phyloP scores from a whole-genome alignment of 2,797 vertebrate species.

The Cyclopterus lumpus region DNA sequence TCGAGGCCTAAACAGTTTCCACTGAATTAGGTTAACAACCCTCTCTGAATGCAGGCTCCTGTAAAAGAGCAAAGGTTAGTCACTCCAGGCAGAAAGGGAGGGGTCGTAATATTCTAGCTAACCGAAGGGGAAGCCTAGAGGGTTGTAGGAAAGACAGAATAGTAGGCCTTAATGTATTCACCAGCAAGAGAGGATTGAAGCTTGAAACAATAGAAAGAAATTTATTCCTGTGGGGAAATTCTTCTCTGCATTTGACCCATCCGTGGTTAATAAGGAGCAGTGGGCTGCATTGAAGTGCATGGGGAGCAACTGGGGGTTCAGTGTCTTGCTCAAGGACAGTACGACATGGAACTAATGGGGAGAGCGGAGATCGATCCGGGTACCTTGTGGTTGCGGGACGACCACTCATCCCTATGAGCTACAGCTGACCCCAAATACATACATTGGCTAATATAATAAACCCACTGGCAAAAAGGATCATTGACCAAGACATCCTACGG shows the following conservation, averaged over 20 bases:
- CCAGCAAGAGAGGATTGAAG: not conserved
- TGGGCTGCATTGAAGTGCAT: too few relatives aligned
- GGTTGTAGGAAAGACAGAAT: not conserved
- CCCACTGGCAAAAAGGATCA: not conserved
- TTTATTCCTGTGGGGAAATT: too few relatives aligned
- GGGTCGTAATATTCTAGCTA: not conserved
- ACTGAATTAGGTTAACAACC: not conserved
- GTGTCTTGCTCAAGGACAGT: too few relatives aligned
- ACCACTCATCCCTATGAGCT: too few relatives aligned
- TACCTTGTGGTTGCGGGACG: too few relatives aligned
- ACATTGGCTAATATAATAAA: not conserved
- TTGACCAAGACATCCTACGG: constrained; percentile 5
- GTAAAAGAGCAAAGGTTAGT: not conserved
- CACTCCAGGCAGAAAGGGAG: not conserved
- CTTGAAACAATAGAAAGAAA: too few relatives aligned
- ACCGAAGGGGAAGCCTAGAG: not conserved
- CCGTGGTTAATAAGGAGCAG: too few relatives aligned
- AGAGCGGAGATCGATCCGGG: too few relatives aligned
- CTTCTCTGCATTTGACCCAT: too few relatives aligned
- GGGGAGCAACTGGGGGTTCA: too few relatives aligned
- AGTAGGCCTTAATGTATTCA: constrained; percentile 1
- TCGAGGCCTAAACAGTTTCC: not conserved
- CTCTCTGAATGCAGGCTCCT: not conserved
- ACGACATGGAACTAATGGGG: too few relatives aligned
- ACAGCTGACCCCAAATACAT: too few relatives aligned